Evolutionary conservation across 1,140 invertebrate species (phyloP).

Genomic region (Drosophila erecta): DNA sequence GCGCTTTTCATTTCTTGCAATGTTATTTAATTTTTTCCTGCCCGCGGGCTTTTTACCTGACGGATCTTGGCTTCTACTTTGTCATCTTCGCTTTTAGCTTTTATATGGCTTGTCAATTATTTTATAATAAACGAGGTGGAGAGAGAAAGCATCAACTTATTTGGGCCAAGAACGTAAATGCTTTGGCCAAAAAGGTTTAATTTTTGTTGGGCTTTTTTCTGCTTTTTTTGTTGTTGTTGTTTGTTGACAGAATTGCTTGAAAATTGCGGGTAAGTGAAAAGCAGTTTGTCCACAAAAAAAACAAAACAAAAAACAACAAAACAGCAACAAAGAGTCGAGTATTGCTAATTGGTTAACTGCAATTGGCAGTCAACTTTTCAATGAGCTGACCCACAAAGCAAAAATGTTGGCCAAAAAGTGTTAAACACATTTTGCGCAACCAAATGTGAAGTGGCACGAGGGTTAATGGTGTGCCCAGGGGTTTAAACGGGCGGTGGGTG

Average conservation of each 20-base stretch:
- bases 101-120: slow-evolving; percentile 71
- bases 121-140: slow-evolving; percentile 64
- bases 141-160: slow-evolving; percentile 43
- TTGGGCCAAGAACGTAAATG: slow-evolving; percentile 69
- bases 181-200: slow-evolving; percentile 31
- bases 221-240: slow-evolving; percentile 1
- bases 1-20: slow-evolving; percentile 61
- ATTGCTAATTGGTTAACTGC: slow-evolving; percentile 74
- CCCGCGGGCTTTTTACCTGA: slow-evolving; percentile 47
- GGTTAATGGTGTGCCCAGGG: slow-evolving; percentile 1
- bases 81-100: slow-evolving; percentile 34
- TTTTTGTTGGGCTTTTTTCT: slow-evolving; percentile 12
- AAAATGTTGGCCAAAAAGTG: slow-evolving; percentile 48
- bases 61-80: slow-evolving; percentile 53
- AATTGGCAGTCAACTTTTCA: slow-evolving; percentile 68
- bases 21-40: slow-evolving; percentile 46
- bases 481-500: background rate
- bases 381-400: slow-evolving; percentile 70
- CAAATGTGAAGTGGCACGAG: slow-evolving; percentile 36
- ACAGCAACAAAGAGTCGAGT: slow-evolving; percentile 21
- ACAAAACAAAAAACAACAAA: background rate
- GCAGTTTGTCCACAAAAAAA: slow-evolving; percentile 43
- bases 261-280: slow-evolving; percentile 56
- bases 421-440: slow-evolving; percentile 59
- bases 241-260: slow-evolving; percentile 41